Evolutionary conservation across 2,797 vertebrate genomes (phyloP).

Genomic region (Pseudochromis fuscus): DNA sequence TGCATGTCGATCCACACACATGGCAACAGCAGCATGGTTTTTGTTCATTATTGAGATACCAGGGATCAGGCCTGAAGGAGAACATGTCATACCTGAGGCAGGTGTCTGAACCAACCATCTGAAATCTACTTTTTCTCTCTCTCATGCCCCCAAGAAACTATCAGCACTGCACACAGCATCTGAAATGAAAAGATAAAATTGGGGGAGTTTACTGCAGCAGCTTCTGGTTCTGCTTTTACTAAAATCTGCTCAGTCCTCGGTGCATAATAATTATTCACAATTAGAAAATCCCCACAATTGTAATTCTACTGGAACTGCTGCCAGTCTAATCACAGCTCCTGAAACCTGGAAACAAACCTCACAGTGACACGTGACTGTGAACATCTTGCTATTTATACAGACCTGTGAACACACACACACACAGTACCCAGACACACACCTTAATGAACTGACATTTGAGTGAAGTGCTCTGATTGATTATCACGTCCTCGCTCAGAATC

Average conservation of each 20-base stretch:
- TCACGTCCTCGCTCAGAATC: constrained; percentile 47
- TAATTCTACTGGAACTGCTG: constrained; percentile 16
- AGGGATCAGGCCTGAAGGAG: constrained; percentile 35
- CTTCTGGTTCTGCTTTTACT: constrained; percentile 12
- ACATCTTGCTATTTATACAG: constrained; percentile 12
- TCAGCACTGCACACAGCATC: constrained; percentile 39
- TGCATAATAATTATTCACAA: constrained; percentile 43
- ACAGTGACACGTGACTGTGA: constrained; percentile 38
- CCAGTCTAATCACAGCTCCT: constrained; percentile 13
- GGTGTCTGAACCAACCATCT: constrained; percentile 45
- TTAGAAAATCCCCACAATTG: constrained; percentile 34
- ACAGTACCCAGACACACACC: constrained; percentile 7
- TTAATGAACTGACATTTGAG: constrained; percentile 70
- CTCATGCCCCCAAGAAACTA: constrained; percentile 44
- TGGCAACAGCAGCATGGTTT: constrained; percentile 34
- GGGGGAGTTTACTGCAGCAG: constrained; percentile 20
- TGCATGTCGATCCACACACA: too few species aligned
- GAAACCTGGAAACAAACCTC: constrained; percentile 17
- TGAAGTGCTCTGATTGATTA: constrained; percentile 75
- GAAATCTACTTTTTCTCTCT: constrained; percentile 21
- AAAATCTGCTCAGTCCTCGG: constrained; percentile 31
- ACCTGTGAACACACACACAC: neutral
- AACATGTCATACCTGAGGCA: constrained; percentile 56
- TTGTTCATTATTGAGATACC: constrained; percentile 43
- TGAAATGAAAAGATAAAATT: constrained; percentile 64